phyloP scores from a whole-genome alignment of 2,888 invertebrate species.

The Brachypalpus laphriformis region DNA sequence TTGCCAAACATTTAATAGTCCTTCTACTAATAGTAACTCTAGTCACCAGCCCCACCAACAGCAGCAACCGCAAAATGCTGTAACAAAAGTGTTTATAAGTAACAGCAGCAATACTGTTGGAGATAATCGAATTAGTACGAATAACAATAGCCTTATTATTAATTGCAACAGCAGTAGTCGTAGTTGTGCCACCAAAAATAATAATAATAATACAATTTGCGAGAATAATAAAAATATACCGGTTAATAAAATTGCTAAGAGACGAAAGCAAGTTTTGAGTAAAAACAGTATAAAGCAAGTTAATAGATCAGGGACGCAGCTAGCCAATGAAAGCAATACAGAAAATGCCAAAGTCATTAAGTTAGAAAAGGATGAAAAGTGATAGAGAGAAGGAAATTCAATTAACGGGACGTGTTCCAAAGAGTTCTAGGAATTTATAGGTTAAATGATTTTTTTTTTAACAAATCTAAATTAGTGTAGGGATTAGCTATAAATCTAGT shows the following conservation, averaged over 20 bases:
- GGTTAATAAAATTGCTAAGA: constrained; percentile 65
- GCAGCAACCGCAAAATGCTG: constrained; percentile 66
- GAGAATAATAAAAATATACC: constrained; percentile 62
- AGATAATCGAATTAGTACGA: constrained; percentile 63
- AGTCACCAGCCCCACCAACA: constrained; percentile 76
- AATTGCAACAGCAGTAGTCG: constrained; percentile 76
- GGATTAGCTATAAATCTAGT: constrained; percentile 57
- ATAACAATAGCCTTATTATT: constrained; percentile 73
- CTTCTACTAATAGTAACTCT: constrained; percentile 77
- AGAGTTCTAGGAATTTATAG: constrained; percentile 11
- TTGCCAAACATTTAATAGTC: constrained; percentile 78
- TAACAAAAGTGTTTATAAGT: constrained; percentile 76
- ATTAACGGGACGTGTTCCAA: neutral
- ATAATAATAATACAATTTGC: constrained; percentile 68
- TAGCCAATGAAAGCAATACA: constrained; percentile 73
- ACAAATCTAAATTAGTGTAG: constrained; percentile 27
- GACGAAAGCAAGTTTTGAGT: constrained; percentile 76
- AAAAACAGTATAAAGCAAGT: constrained; percentile 69
- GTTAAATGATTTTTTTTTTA: constrained; percentile 11
- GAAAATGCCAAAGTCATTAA: constrained; percentile 77
- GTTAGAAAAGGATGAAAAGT: constrained; percentile 78
- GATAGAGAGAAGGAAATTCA: neutral
- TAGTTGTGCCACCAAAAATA: constrained; percentile 40
- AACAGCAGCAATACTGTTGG: constrained; percentile 76
- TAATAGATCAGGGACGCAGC: constrained; percentile 3